A percentile compares a stretch with the other conserved stretches of the same genome.
Evolutionary conservation across 2,888 invertebrate genomes (phyloP).

Genomic region (Sycophila texana): DNA sequence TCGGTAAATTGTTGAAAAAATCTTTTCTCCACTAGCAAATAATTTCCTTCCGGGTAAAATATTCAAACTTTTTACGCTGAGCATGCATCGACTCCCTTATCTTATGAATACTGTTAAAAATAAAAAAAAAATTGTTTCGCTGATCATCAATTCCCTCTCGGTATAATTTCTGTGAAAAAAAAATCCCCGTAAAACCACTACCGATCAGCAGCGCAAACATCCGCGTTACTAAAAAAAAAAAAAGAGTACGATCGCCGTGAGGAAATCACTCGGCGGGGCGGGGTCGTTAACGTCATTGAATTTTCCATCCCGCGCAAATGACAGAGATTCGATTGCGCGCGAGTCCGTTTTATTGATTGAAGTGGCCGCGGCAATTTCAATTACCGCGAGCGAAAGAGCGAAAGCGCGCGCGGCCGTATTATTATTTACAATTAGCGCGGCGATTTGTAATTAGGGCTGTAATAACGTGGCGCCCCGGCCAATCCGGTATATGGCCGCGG

Average conservation of each 20-base stretch:
- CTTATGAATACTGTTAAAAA: too few species aligned
- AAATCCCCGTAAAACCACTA: not conserved
- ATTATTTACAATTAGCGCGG: constrained; percentile 44
- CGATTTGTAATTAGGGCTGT: constrained; percentile 44
- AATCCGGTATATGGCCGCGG: constrained; percentile 13
- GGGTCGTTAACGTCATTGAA: constrained; percentile 9
- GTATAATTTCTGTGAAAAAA: not conserved
- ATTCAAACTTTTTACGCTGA: too few species aligned
- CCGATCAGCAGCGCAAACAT: not conserved
- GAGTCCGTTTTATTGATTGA: constrained; percentile 20
- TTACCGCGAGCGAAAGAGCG: constrained; percentile 10
- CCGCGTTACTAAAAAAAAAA: not conserved
- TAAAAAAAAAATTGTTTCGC: too few species aligned
- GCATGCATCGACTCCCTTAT: too few species aligned
- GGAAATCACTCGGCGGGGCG: not conserved
- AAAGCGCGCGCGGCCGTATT: constrained; percentile 12
- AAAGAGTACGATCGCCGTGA: too few species aligned
- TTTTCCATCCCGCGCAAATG: constrained; percentile 30
- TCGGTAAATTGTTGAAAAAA: too few species aligned
- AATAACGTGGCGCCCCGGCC: constrained; percentile 17
- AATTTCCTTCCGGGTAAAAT: too few species aligned
- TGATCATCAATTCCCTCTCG: too few species aligned
- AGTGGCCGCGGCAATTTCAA: constrained; percentile 26
- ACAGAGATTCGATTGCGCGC: constrained; percentile 11
- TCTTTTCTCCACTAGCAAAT: too few species aligned